A percentile compares a stretch with the other conserved stretches of the same genome.
Evolutionary conservation across 1,140 invertebrate genomes (phyloP).

Genomic region (Hyposmocoma kahamanoa): DNA sequence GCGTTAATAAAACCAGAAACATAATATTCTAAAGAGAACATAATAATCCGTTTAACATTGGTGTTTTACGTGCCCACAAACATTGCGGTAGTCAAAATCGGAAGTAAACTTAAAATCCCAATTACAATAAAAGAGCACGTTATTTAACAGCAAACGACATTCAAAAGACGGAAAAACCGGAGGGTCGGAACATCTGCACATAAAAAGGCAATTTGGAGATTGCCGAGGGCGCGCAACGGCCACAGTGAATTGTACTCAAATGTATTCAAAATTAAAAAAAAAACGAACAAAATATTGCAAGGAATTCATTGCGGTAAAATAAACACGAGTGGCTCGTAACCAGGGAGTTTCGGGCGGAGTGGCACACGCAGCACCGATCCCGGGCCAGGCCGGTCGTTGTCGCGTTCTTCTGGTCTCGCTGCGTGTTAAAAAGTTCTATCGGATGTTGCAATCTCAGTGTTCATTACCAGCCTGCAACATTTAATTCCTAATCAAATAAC

Average conservation of each 20-base stretch:
- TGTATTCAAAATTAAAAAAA: slow-evolving; percentile 72
- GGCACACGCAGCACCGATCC: neutral
- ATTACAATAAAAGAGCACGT: slow-evolving; percentile 67
- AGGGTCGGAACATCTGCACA: slow-evolving; percentile 71
- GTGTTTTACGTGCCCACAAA: too few relatives aligned
- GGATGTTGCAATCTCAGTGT: too few relatives aligned
- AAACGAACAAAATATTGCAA: slow-evolving; percentile 65
- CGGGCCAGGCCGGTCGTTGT: neutral
- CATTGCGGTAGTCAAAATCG: too few relatives aligned
- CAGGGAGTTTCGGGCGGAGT: neutral
- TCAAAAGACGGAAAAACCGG: slow-evolving; percentile 72
- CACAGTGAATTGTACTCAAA: slow-evolving; percentile 66
- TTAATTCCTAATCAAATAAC: too few relatives aligned
- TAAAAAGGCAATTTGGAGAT: slow-evolving; percentile 74
- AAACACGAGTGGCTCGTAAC: slow-evolving; percentile 62
- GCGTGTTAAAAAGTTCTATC: too few relatives aligned
- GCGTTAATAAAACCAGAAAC: too few relatives aligned
- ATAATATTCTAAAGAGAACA: too few relatives aligned
- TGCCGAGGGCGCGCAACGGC: slow-evolving; percentile 65
- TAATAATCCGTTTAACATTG: too few relatives aligned
- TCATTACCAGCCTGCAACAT: too few relatives aligned
- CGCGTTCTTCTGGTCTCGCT: too few relatives aligned
- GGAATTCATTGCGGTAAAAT: slow-evolving; percentile 69
- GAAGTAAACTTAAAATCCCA: slow-evolving; percentile 40
- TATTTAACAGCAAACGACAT: slow-evolving; percentile 72